phyloP scores from a whole-genome alignment of 2,113 vertebrate species.

The Nasalis larvatus region DNA sequence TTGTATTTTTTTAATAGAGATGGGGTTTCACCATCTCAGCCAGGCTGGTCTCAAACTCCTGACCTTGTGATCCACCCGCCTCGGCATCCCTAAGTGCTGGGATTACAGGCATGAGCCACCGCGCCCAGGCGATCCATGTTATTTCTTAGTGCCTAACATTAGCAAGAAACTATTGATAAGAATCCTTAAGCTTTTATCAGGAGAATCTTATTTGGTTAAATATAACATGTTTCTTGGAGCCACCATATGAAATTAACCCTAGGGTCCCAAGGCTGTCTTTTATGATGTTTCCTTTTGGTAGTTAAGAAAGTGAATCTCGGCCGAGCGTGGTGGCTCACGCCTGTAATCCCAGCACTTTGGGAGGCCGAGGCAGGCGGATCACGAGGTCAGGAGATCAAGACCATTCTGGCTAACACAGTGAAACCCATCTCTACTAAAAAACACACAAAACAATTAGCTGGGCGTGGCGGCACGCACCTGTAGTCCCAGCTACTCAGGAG shows the following conservation, averaged over 20 bases:
- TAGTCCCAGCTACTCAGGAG: neutral
- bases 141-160: neutral
- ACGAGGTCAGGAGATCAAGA: neutral
- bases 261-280: neutral
- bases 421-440: neutral
- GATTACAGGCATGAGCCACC: too few species aligned
- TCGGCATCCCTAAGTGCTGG: too few species aligned
- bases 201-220: neutral
- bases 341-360: neutral
- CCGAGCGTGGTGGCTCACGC: neutral
- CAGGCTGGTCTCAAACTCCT: too few species aligned
- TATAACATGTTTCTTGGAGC: neutral
- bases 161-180: neutral
- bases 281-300: neutral
- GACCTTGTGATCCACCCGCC: too few species aligned
- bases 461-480: fast-evolving
- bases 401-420: neutral
- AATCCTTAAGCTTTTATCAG: neutral
- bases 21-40: too few species aligned
- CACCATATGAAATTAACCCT: neutral
- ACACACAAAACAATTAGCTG: neutral
- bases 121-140: neutral
- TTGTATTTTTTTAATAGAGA: too few species aligned
- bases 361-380: neutral
- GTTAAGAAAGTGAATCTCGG: neutral